phyloP scores from a whole-genome alignment of 2,797 vertebrate species.

The Urophycis tenuis region DNA sequence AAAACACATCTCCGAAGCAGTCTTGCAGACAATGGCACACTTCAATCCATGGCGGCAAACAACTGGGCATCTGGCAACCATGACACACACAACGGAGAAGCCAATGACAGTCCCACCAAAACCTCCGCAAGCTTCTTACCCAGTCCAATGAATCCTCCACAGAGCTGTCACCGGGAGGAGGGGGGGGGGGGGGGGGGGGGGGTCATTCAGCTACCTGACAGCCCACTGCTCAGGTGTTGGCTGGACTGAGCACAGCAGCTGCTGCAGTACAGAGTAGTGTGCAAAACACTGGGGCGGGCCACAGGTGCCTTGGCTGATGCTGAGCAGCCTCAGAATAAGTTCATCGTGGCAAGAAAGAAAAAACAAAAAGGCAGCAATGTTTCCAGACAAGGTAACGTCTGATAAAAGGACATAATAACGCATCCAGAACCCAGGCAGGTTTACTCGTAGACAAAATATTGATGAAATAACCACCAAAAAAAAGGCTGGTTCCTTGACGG shows the following conservation, averaged over 20 bases:
- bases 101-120: neutral
- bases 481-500: neutral
- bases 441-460: neutral
- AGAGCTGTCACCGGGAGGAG: neutral
- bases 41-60: neutral
- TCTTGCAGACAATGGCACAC: neutral
- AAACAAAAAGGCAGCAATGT: constrained; percentile 10
- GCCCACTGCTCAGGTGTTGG: neutral
- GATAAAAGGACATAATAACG: neutral
- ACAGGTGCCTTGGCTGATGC: constrained; percentile 45
- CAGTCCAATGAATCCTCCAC: neutral
- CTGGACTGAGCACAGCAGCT: neutral
- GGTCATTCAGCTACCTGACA: neutral
- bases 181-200: neutral
- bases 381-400: neutral
- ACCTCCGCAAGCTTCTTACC: neutral
- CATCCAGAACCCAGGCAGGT: neutral
- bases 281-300: constrained; percentile 1
- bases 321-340: constrained; percentile 41
- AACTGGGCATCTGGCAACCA: neutral
- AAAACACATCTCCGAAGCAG: neutral
- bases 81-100: neutral
- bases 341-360: constrained; percentile 12
- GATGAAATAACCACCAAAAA: neutral
- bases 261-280: constrained; percentile 4